These are phyloP conservation scores for Timandra comae DNA, from an alignment of 2,888 invertebrate species.

Conservation along the genomic window DNA sequence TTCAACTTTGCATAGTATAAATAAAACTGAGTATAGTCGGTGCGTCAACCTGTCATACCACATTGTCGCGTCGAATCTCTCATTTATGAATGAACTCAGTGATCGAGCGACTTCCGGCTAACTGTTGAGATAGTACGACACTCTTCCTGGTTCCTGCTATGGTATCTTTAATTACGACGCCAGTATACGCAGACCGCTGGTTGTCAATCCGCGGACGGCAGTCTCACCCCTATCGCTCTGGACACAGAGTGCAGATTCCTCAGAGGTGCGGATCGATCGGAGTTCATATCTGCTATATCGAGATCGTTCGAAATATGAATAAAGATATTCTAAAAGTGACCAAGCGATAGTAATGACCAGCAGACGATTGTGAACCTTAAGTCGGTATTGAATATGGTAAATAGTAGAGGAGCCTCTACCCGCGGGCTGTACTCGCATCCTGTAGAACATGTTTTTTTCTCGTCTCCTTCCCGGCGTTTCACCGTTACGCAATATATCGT, in stretches of 20 bases:
- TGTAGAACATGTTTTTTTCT: conserved; percentile 69
- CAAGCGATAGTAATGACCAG: conserved; percentile 33
- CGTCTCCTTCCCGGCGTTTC: conserved; percentile 73
- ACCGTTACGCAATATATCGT: conserved; percentile 77
- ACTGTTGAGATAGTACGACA: conserved; percentile 76
- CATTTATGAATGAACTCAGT: conserved; percentile 76
- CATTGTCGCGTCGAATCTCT: conserved; percentile 59
- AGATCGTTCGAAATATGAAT: conserved; percentile 72
- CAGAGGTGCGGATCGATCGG: conserved; percentile 39
- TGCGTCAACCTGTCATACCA: conserved; percentile 56
- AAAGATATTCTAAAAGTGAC: conserved; percentile 71
- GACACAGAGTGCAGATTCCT: conserved; percentile 44
- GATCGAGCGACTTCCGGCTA: conserved; percentile 75
- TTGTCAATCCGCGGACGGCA: conserved; percentile 18
- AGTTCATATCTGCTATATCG: conserved; percentile 61
- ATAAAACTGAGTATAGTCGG: conserved; percentile 47
- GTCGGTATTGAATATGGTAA: conserved; percentile 33
- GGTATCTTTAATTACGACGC: conserved; percentile 71
- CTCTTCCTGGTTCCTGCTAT: conserved; percentile 77
- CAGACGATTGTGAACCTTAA: conserved; percentile 44
- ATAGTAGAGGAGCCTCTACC: too few relatives aligned
- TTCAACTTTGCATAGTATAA: conserved; percentile 35
- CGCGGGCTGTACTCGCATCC: conserved; percentile 55
- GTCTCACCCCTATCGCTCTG: conserved; percentile 31
- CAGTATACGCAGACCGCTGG: conserved; percentile 57